Percentiles rank a stretch among this genome's conserved stretches.
phyloP scores from a whole-genome alignment of 2,888 invertebrate genomes.

The Disparrhopalites patrizii region DNA sequence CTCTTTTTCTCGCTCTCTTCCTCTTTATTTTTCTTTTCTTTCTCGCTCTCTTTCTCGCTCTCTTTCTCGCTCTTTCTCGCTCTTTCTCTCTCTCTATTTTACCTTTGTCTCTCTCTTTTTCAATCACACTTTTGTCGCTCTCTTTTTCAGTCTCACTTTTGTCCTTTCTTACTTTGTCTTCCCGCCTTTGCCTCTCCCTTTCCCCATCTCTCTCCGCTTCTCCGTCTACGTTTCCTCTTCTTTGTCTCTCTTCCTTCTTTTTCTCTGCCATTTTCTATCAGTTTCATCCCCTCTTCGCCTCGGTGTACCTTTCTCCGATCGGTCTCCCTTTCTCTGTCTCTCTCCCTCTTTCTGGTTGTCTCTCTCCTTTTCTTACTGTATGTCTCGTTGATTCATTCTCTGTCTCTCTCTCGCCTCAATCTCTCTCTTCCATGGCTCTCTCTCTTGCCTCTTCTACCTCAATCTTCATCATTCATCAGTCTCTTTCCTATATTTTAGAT shows the following conservation, averaged over 20 bases:
- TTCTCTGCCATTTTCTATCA: background rate
- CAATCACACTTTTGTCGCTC: background rate
- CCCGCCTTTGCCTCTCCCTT: background rate
- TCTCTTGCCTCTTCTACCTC: too few species aligned
- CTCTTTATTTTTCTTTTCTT: too few species aligned
- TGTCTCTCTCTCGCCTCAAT: too few species aligned
- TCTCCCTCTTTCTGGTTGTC: background rate
- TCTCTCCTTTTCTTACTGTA: background rate
- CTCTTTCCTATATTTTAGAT: too few species aligned
- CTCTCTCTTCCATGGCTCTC: too few species aligned
- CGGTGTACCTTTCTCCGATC: background rate
- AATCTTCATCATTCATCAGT: too few species aligned
- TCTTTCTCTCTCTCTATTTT: background rate
- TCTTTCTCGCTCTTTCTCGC: background rate
- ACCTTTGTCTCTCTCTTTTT: background rate
- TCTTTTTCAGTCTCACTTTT: background rate
- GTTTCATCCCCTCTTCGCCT: background rate
- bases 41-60: background rate
- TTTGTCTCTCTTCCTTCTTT: background rate
- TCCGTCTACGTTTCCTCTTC: background rate
- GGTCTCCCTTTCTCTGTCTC: too few species aligned
- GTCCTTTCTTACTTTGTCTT: background rate
- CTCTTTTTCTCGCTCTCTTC: too few species aligned
- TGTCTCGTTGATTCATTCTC: too few species aligned
- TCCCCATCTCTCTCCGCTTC: background rate